Percentiles rank a stretch among this genome's conserved stretches.
Evolutionary conservation across 2,113 vertebrate genomes (phyloP).

Genomic region (Myanophis thanlyinensis): DNA sequence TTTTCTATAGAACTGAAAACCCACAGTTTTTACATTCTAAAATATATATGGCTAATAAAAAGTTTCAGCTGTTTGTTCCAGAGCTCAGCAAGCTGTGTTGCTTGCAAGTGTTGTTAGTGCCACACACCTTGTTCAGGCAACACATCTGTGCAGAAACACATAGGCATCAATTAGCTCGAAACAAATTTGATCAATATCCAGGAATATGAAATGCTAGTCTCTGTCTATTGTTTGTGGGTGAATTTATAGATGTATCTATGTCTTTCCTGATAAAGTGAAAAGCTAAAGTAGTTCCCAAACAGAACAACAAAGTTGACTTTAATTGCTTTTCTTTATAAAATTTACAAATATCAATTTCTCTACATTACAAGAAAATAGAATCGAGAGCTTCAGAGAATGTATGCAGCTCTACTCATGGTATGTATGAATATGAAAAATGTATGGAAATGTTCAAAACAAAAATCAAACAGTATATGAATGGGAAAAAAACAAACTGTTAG

Average conservation of each 20-base stretch:
- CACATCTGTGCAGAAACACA: background rate
- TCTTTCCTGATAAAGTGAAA: background rate
- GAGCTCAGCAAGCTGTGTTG: background rate
- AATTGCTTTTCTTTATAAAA: background rate
- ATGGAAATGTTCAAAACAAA: background rate
- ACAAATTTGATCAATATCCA: background rate
- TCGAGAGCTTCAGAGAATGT: background rate
- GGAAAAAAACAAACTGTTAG: background rate
- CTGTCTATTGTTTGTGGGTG: background rate
- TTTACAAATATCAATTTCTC: background rate
- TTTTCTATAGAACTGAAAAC: background rate
- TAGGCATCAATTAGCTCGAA: background rate
- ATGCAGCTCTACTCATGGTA: no score
- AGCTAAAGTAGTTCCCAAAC: background rate
- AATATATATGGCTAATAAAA: background rate
- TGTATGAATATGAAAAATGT: background rate
- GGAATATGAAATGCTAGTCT: background rate
- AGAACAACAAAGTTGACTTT: background rate
- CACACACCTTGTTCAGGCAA: background rate
- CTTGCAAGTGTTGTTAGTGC: background rate
- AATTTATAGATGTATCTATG: background rate
- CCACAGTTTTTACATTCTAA: background rate
- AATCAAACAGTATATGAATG: background rate
- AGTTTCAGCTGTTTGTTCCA: background rate
- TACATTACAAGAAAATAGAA: background rate